Evolutionary conservation across 2,797 vertebrate species (phyloP), one percentile per base, ranked within the genome.

Genomic region (Lophius americanus): DNA sequence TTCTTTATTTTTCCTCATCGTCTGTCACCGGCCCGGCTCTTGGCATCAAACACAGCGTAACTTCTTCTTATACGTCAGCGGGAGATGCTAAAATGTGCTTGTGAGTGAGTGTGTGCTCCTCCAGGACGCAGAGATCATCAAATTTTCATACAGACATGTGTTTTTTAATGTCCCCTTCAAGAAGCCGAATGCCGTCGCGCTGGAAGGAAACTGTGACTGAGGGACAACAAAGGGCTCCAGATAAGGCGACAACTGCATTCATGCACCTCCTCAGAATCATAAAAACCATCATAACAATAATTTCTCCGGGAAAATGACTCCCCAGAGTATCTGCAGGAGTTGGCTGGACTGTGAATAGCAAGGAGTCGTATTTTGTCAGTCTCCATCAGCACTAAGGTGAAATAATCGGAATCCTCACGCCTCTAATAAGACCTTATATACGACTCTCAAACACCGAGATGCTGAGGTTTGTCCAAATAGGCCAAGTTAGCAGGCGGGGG

Each of bases 71-170:
- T 42, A 54, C 12, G 69, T 54, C 70, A 11, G 49, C 48, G 52
- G 70, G 73, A 49, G 46, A 78, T 35, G 68, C 23, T 52, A 4
- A 51, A 67, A 48, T 56, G 53, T 53, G 63, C 67, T 48, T 69
- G 33, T 42, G n/a, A 47, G 44, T 47, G 44, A 47, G 44, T 47
- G n/a, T 47, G 52, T 54, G 35, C 38, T 11, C 58, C 70, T 81
- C 56, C 37, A 42, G 59, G 61, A 85, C n/a, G 33, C 68, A 53
- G 43, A 70, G 66, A 60, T 81, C 79, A 85, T 88, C 65, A 85
- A 84, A 59, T 55, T 83, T 88, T 87, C 64, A 88, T 75, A 38
- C 63, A 64, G 55, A 85, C 79, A 71, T 57, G 68, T 68, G 87
- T 83, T 85, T 78, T 83, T 85, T 78, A 68, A 77, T 72, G 68